phyloP scores from a whole-genome alignment of 2,113 vertebrate genomes.

The Trematocara nigrifrons region DNA sequence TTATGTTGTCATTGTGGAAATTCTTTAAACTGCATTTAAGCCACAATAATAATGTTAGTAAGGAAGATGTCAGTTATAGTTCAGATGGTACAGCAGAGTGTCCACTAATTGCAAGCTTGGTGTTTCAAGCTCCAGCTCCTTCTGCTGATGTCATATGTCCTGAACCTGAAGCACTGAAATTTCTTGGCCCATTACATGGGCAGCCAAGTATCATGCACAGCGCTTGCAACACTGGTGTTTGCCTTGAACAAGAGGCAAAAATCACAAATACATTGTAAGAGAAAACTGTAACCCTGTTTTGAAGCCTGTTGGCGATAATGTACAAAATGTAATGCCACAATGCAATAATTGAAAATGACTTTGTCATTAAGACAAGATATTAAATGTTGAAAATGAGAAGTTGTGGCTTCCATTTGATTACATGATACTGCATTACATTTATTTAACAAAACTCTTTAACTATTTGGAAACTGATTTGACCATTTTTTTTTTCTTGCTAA shows the following conservation, averaged over 20 bases:
- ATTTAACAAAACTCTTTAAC: not conserved
- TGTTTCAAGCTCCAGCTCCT: not conserved
- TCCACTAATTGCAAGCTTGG: not conserved
- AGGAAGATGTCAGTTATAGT: not conserved
- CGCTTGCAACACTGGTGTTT: not conserved
- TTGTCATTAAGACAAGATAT: not conserved
- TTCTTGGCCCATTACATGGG: not conserved
- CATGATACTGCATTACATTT: not conserved
- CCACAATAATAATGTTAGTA: not conserved
- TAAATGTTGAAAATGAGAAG: not conserved
- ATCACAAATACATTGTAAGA: not conserved
- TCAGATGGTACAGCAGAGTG: not conserved
- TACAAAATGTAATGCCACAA: not conserved
- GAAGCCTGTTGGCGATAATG: not conserved
- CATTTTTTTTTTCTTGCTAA: not conserved
- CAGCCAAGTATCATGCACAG: not conserved
- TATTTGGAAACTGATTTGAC: not conserved
- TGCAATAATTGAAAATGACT: not conserved
- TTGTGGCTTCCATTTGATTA: not conserved
- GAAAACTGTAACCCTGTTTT: not conserved
- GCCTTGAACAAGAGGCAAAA: not conserved
- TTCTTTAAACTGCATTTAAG: not conserved
- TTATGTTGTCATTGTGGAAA: not conserved
- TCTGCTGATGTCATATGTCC: not conserved
- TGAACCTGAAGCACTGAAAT: not conserved